phyloP scores from a whole-genome alignment of 2,888 invertebrate genomes.

The Cryptus armator region DNA sequence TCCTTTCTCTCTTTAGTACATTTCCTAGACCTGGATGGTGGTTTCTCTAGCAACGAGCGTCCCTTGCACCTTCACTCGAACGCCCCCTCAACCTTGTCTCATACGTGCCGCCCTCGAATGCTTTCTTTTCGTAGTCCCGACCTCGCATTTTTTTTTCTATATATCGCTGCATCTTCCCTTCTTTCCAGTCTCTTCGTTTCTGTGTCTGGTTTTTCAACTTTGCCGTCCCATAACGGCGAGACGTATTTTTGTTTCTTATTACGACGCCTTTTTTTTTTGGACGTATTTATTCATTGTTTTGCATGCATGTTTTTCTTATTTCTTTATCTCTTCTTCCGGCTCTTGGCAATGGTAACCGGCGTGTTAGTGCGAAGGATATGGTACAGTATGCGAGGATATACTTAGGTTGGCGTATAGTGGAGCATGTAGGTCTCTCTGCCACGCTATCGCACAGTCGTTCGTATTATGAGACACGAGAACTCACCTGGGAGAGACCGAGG shows the following conservation, averaged over 20 bases:
- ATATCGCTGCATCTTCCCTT: conserved; percentile 31
- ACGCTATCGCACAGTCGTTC: conserved; percentile 36
- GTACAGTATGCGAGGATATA: conserved; percentile 1
- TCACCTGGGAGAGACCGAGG: conserved; percentile 99
- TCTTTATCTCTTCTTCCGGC: neutral
- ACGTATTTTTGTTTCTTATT: conserved; percentile 49
- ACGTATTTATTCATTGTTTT: neutral
- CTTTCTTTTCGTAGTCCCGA: conserved; percentile 57
- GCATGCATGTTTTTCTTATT: neutral
- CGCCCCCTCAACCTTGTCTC: conserved; percentile 56
- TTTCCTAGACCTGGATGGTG: conserved; percentile 15
- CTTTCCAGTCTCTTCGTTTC: conserved; percentile 5
- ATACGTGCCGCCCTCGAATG: conserved; percentile 71
- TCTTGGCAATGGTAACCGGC: neutral
- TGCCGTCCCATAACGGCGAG: conserved; percentile 12
- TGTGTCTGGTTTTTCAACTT: conserved; percentile 24
- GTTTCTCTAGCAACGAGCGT: conserved; percentile 42
- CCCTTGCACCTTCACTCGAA: conserved; percentile 24
- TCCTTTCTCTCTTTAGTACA: conserved; percentile 1
- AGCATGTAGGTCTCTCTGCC: conserved; percentile 46
- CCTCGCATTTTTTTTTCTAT: conserved; percentile 45
- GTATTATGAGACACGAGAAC: conserved; percentile 79
- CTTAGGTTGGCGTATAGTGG: neutral
- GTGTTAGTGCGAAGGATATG: neutral
- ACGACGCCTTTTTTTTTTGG: conserved; percentile 14